Percentiles rank a stretch among this genome's conserved stretches.
Evolutionary conservation across 2,797 vertebrate genomes (phyloP).

Genomic region (Scomberomorus guttatus): DNA sequence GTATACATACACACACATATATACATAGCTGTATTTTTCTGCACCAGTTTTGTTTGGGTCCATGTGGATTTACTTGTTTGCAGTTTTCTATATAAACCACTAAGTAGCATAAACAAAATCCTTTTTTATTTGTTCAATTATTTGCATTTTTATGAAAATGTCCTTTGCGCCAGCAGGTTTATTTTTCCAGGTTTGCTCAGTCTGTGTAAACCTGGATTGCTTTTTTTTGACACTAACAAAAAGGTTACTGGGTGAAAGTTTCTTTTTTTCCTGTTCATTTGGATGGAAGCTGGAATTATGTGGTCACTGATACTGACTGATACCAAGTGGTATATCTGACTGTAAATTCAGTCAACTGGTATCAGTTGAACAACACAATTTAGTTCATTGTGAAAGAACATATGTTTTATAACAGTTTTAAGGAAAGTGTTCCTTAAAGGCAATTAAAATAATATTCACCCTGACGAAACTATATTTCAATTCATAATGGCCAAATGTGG

Average conservation of each 20-base stretch:
- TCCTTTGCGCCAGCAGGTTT: background rate
- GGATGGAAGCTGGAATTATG: background rate
- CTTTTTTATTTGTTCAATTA: background rate
- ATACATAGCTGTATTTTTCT: background rate
- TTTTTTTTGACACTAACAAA: background rate
- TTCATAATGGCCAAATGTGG: too few relatives aligned
- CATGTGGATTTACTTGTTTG: background rate
- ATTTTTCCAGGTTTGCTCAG: background rate
- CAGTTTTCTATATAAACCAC: slow-evolving; percentile 15
- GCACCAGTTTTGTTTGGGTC: background rate
- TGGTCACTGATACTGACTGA: background rate
- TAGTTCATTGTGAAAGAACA: background rate
- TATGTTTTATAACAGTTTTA: background rate
- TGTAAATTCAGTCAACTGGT: background rate
- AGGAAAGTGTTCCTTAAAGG: background rate
- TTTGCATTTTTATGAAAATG: background rate
- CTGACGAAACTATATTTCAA: background rate
- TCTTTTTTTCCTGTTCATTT: background rate
- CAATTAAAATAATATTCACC: background rate
- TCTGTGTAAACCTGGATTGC: background rate
- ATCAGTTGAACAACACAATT: background rate
- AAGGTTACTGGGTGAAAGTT: background rate
- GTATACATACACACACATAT: background rate
- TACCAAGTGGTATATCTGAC: background rate
- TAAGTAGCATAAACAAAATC: background rate